Evolutionary conservation across 2,888 invertebrate species (phyloP), one percentile per base, ranked within the genome.

Genomic region (Rosalia funebris): DNA sequence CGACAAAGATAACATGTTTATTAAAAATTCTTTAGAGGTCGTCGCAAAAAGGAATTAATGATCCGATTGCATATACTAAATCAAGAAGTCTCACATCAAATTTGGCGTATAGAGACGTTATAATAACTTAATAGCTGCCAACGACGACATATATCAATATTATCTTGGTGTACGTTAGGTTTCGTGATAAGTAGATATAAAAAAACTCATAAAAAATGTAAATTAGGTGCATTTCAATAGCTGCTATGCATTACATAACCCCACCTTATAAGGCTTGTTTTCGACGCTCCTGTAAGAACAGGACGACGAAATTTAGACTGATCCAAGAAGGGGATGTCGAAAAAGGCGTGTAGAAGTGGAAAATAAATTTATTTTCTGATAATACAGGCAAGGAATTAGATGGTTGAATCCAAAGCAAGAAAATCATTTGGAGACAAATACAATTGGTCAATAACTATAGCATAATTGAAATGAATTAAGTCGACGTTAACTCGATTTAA

Each of bases 151-250:
- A 48, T 36, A 36, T 57, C 44, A 17, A 50, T 25, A 57, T 48
- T 50, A 45, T 37, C 50, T 37, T 25, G 17, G 17, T 12, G 39
- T 39, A 16, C 2, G 9, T 10, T 12, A 17, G 42, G 34, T 50
- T 16, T 37, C 42, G 50, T 44, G 34, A 41, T 50, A 42, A 15
- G 1, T 1, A 16, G 17, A 42, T 17, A 34, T 41, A 42, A 50
- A 50, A 57, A 20, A 42, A 20, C 32, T 11, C 11, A 50, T 57
- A 31, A 57, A 50, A 50, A 52, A 57, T 57, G 50, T 36, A 45
- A 57, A 57, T 44, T 50, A 17, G 34, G 11, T 32, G 31, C 50
- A 44, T 57, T 57, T 15, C 12, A 50, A 57, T 57, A 36, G 36
- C 16, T 12, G 3, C 25, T 20, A 19, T 10, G 20, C 10, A 36